Percentiles rank a stretch among this genome's conserved stretches.
Evolutionary conservation across 2,797 vertebrate genomes (phyloP).

Genomic region (Luscinia megarhynchos): DNA sequence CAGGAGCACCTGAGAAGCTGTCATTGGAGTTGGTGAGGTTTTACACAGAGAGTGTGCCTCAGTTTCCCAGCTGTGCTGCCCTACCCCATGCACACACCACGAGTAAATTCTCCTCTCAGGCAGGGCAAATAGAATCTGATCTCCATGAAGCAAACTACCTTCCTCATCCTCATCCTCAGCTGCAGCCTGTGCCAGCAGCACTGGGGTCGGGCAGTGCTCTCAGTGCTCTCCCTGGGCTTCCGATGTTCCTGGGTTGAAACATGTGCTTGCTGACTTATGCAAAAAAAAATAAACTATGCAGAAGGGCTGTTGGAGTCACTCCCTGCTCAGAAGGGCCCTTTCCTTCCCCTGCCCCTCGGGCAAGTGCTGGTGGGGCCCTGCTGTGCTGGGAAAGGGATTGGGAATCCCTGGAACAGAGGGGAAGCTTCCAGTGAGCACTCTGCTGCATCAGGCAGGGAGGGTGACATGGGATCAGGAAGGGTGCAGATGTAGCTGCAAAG

Average conservation of each 20-base stretch:
- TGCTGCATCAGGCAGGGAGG: background rate
- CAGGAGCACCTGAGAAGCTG: background rate
- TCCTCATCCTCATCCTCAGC: background rate
- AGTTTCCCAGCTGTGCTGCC: background rate
- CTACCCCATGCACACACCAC: fast-evolving
- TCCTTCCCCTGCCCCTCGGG: background rate
- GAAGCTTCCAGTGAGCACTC: background rate
- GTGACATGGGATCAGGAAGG: fast-evolving
- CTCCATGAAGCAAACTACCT: background rate
- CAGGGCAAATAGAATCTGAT: background rate
- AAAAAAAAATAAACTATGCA: background rate
- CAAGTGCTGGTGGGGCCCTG: background rate
- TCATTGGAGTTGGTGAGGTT: fast-evolving
- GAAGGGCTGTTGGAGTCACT: background rate
- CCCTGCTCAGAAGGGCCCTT: background rate
- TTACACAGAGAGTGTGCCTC: background rate
- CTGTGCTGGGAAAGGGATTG: background rate
- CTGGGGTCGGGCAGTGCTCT: fast-evolving
- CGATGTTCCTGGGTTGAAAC: background rate
- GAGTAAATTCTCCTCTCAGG: background rate
- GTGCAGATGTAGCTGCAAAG: background rate
- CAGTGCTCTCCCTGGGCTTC: background rate
- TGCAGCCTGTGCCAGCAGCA: background rate
- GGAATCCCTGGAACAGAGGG: background rate
- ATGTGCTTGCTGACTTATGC: background rate